Conservation (phyloP, 2,113 vertebrate species). For the human (Homo sapiens) region GRCh38 chr3:36296001-36296500, state of each 20-base stretch:
- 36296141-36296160: neutral
- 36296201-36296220: neutral
- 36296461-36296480: neutral
- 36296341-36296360: neutral
- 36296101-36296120: neutral
- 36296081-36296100: neutral
- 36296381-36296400: neutral
- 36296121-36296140: neutral
- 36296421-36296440: conserved; percentile 7
- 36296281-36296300: neutral
- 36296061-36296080: neutral
- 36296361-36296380: neutral
- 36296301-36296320: neutral
- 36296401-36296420: neutral
- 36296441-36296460: neutral
- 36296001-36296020: neutral
- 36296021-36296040: too few relatives aligned
- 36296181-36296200: neutral
- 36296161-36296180: neutral
- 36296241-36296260: neutral
- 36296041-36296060: neutral
- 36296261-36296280: neutral
- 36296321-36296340: rapidly evolving
- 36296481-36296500: neutral
- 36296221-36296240: neutral